A percentile compares a stretch with the other conserved stretches of the same genome.
Evolutionary conservation across 1,140 invertebrate species (phyloP).

Genomic region (Drosophila melanogaster): Release_6_plus_ISO1_MT NT_033777.3:10736501-10737000

Average conservation of each 20-base stretch:
- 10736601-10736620: slow-evolving; percentile 56
- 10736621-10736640: slow-evolving; percentile 66
- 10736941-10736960: slow-evolving; percentile 29
- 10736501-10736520: slow-evolving; percentile 78
- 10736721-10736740: background rate
- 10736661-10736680: background rate
- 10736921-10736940: slow-evolving; percentile 12
- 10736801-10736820: slow-evolving; percentile 41
- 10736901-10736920: slow-evolving; percentile 27
- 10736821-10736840: slow-evolving; percentile 2
- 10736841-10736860: slow-evolving; percentile 14
- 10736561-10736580: slow-evolving; percentile 67
- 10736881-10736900: slow-evolving; percentile 45
- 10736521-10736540: slow-evolving; percentile 8
- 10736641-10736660: slow-evolving; percentile 10
- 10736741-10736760: background rate
- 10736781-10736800: slow-evolving; percentile 6
- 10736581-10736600: slow-evolving; percentile 36
- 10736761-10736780: slow-evolving; percentile 5
- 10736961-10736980: slow-evolving; percentile 43
- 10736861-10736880: slow-evolving; percentile 44
- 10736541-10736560: slow-evolving; percentile 51
- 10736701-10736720: slow-evolving; percentile 4
- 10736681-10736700: slow-evolving; percentile 28
- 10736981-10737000: slow-evolving; percentile 16